Evolutionary conservation across 2,797 vertebrate species (phyloP), one percentile per base, ranked within the genome.

Genomic region (Poecilia picta): DNA sequence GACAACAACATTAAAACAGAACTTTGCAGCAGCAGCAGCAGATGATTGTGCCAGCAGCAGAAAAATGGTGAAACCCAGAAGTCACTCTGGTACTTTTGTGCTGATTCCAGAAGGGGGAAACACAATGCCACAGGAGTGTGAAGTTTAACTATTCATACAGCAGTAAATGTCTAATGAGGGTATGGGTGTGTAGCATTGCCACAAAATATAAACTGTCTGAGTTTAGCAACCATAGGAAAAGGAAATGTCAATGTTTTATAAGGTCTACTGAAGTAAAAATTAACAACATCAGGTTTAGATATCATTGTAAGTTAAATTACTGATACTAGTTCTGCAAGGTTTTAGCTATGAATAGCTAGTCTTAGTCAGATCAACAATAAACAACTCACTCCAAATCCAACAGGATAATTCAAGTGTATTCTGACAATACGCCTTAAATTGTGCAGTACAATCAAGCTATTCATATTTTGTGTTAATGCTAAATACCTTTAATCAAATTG

Each of bases 81-180:
- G 49, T n/a, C n/a, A 46, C 36, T 76, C 74, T 49, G 73, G 83
- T 77, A 85, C 79, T 88, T 84, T 80, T 81, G 39, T 76, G 64
- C 51, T 18, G 59, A 77, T n/a, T 59, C 91, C 90, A 94, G 91
- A 83, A 93, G 90, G 85, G 90, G 92, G 87, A 92, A 89, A 88
- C 86, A 82, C 87, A 91, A 85, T 36, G 41, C 80, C 71, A 80
- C 81, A 77, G 80, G 23, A 49, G 39, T 79, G 57, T 76, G 70
- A 85, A 74, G 68, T 78, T 84, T 73, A 82, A 83, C 81, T 71
- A 78, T 79, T 89, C 51, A 74, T 72, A 76, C 33, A 33, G n/a
- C 39, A 73, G 68, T 12, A 66, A 84, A 79, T 13, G 66, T 57
- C 75, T 76, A 10, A 25, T 62, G 25, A 59, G 73, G 13, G 28